A percentile compares a stretch with the other conserved stretches of the same genome.
These are phyloP conservation scores for Phylloscopus whistleri DNA, from an alignment of 2,113 vertebrate species.

Conservation along the genomic window DNA sequence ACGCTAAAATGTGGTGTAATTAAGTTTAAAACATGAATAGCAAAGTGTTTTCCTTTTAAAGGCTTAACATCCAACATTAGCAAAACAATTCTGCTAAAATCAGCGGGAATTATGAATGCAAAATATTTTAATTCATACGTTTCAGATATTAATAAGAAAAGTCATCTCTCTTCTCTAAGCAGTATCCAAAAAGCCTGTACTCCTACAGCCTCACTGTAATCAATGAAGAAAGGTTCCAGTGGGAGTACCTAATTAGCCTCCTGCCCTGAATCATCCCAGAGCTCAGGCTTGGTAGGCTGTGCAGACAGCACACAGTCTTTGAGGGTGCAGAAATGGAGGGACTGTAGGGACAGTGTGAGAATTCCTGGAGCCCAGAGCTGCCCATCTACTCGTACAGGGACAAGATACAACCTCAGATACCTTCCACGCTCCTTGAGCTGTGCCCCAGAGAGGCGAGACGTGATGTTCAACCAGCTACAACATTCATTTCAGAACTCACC, in stretches of 20 bases:
- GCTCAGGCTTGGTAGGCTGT: background rate
- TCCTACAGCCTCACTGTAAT: background rate
- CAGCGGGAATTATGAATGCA: background rate
- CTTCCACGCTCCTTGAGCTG: background rate
- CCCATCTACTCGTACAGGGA: rapidly evolving
- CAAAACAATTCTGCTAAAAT: background rate
- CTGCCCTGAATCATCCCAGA: background rate
- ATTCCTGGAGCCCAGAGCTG: background rate
- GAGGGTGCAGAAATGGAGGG: background rate
- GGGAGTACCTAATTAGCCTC: background rate
- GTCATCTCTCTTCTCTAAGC: background rate
- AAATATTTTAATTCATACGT: background rate
- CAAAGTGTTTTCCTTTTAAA: background rate
- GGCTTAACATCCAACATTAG: background rate
- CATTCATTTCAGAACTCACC: background rate
- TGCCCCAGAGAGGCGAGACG: background rate
- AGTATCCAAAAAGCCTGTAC: background rate
- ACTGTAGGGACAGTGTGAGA: background rate
- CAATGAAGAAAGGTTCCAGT: background rate
- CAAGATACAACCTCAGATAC: background rate
- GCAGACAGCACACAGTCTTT: background rate
- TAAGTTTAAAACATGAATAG: background rate
- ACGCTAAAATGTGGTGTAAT: background rate
- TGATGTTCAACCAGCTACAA: background rate
- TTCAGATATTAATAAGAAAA: background rate